Evolutionary conservation across 2,797 vertebrate genomes (phyloP).

Genomic region (Lepilemur septentrionalis): DNA sequence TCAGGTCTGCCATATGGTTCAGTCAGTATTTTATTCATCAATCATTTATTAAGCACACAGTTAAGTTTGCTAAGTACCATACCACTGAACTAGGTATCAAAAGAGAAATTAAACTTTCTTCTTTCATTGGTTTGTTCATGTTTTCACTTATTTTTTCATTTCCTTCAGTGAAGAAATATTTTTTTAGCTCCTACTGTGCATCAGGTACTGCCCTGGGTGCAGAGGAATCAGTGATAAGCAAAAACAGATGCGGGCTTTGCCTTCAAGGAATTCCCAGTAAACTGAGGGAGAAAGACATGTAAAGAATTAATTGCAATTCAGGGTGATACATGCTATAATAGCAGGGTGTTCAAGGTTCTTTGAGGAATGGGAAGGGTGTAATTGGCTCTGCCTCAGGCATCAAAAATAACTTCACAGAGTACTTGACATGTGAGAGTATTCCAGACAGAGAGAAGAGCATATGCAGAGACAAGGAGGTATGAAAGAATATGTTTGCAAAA

Average conservation of each 20-base stretch:
- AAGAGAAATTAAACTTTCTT: conserved; percentile 22
- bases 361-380: conserved; percentile 45
- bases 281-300: background rate
- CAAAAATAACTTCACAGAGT: conserved; percentile 42
- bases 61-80: background rate
- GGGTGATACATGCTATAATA: conserved; percentile 44
- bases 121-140: conserved; percentile 8
- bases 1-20: background rate
- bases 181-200: background rate
- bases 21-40: background rate
- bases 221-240: conserved; percentile 24
- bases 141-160: conserved; percentile 68
- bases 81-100: background rate
- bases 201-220: background rate
- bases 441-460: background rate
- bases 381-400: conserved; percentile 60
- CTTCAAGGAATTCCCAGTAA: conserved; percentile 52
- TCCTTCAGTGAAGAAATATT: conserved; percentile 48
- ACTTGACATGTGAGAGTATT: conserved; percentile 11
- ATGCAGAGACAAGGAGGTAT: background rate
- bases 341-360: conserved; percentile 14
- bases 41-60: background rate
- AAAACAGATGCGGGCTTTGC: conserved; percentile 20
- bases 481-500: background rate
- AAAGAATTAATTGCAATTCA: conserved; percentile 52